Base-by-base conservation (phyloP, 2,113 vertebrate genomes). In the Cheirogaleus medius region DNA sequence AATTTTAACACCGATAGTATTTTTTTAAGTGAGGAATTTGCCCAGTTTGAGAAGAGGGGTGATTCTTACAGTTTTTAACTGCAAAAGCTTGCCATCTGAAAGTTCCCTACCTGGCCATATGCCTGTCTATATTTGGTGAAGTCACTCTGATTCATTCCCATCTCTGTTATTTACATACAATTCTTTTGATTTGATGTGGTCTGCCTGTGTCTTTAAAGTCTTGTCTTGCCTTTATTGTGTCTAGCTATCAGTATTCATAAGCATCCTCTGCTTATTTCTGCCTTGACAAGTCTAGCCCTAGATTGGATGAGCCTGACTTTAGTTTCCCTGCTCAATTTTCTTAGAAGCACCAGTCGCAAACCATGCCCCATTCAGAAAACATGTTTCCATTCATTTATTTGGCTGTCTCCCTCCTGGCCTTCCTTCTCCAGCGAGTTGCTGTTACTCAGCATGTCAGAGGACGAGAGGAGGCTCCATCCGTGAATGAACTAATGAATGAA, bases 401-500 rank as follows among this genome's bases (percentile, higher is more conserved):
- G 0, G 0, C 44, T 27, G 82, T 60, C 90, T 97, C 83, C 32
- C 95, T 96, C 85, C 88, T 3, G 0, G 49, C 96, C 94, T 58
- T 71, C 90, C 96, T 94, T 96, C 85, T 29, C 64, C 92, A 84
- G 29, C 34, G 88, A 90, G 88, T 87, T 91, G 68, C 83, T 97
- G 81, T 56, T 97, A 29, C 92, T 63, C 96, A 83, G n/a, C 44
- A 23, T 52, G 20, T 77, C 94, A 76, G 76, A 88, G 92, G 15
- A 77, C 25, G 14, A 69, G 63, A 42, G 20, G 74, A 91, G 94
- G 80, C 94, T 86, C 71, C 66, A 66, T 98, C 94, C 83, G 20
- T 94, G 96, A 94, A 95, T 74, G 97, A 83, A 34, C 86, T 93
- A 97, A 97, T 95, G 96, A 97, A 95, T 92, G 97, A 78, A 25